Evolutionary conservation across 2,888 invertebrate species (phyloP).

Genomic region (Ennomos quercinarius): DNA sequence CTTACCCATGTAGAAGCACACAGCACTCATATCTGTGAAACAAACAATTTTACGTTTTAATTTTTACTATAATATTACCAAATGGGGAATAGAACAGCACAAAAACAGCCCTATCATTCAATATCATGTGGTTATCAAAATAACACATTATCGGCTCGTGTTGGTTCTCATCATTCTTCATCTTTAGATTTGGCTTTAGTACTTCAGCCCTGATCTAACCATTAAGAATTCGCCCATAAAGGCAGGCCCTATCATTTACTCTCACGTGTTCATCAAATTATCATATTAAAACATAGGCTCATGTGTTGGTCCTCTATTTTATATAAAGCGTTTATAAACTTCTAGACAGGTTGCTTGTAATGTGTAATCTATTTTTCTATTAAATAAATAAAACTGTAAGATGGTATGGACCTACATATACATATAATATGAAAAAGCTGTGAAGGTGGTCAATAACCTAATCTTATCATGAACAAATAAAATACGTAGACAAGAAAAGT

Average conservation of each 20-base stretch:
- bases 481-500: background rate
- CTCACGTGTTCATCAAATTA: constrained; percentile 69
- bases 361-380: background rate
- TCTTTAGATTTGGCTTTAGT: constrained; percentile 1
- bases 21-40: constrained; percentile 2
- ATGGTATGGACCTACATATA: background rate
- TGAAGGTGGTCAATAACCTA: constrained; percentile 10
- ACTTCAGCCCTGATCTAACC: constrained; percentile 5
- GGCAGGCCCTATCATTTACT: constrained; percentile 69
- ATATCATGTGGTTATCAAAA: constrained; percentile 73
- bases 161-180: constrained; percentile 64
- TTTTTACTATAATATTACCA: background rate
- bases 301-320: constrained; percentile 73
- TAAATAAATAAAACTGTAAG: background rate
- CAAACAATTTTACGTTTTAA: background rate
- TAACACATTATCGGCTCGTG: constrained; percentile 76
- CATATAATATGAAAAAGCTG: constrained; percentile 15
- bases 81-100: background rate
- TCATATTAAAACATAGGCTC: constrained; percentile 70
- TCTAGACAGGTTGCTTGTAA: background rate
- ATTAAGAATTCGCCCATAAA: too few relatives aligned
- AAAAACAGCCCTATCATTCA: constrained; percentile 77
- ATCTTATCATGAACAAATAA: constrained; percentile 19
- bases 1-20: background rate
- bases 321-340: constrained; percentile 6